These are phyloP conservation scores for Callipepla californica DNA, from an alignment of 2,113 vertebrate species.

Conservation along the genomic window DNA sequence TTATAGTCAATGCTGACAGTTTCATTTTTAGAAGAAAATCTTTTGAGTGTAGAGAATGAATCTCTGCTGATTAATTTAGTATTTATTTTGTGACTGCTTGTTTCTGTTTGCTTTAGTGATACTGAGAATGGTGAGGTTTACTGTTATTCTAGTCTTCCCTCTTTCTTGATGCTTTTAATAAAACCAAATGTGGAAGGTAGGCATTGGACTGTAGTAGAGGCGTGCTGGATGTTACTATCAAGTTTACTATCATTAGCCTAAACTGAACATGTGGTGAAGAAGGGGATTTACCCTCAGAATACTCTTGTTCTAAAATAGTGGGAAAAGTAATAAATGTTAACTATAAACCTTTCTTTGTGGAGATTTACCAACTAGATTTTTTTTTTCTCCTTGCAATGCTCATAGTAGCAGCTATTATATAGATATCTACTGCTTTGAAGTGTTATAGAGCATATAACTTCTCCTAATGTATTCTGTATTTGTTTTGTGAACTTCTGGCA, in stretches of 20 bases:
- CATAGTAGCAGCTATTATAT: not conserved
- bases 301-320: not conserved
- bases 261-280: not conserved
- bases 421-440: not conserved
- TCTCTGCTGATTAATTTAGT: slow-evolving; percentile 47
- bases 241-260: not conserved
- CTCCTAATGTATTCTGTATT: not conserved
- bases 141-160: not conserved
- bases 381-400: not conserved
- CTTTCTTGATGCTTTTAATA: not conserved
- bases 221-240: not conserved
- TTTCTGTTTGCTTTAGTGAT: slow-evolving; percentile 16
- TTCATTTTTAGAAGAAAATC: slow-evolving; percentile 42
- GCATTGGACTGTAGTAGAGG: not conserved
- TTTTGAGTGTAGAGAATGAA: slow-evolving; percentile 24
- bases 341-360: not conserved
- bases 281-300: not conserved
- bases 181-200: not conserved
- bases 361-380: not conserved
- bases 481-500: not conserved
- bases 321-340: not conserved
- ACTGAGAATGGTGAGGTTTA: not conserved
- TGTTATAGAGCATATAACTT: not conserved
- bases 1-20: slow-evolving; percentile 43
- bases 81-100: slow-evolving; percentile 35